These are phyloP conservation scores for Nicator chloris DNA, from an alignment of 2,113 vertebrate genomes.

Conservation along the genomic window DNA sequence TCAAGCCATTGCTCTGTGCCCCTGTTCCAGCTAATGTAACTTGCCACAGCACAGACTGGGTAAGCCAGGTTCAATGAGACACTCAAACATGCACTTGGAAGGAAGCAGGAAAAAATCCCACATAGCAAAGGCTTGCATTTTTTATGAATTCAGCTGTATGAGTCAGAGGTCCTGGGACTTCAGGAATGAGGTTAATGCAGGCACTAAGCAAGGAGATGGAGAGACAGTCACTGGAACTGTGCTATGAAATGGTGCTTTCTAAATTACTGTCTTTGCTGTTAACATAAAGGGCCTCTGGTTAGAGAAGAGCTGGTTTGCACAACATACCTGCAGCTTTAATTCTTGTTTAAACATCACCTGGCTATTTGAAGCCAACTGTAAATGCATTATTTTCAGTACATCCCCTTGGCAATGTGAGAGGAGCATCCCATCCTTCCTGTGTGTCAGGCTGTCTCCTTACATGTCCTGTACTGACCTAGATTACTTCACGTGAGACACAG, in stretches of 20 bases:
- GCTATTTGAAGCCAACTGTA: not conserved
- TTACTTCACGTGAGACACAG: not conserved
- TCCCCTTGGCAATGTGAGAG: not conserved
- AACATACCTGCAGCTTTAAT: not conserved
- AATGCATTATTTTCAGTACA: not conserved
- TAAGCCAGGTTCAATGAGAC: not conserved
- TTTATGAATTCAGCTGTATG: slow-evolving; percentile 33
- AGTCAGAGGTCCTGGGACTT: slow-evolving; percentile 47
- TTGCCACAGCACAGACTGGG: not conserved
- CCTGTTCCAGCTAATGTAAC: not conserved
- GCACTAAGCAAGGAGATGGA: not conserved
- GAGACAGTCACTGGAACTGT: not conserved
- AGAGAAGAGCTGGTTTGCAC: not conserved
- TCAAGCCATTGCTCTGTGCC: not conserved
- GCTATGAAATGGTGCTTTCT: not conserved
- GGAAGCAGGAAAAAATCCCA: not conserved
- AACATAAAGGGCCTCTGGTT: not conserved
- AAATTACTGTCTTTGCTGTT: not conserved
- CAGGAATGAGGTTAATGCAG: slow-evolving; percentile 47
- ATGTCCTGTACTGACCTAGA: not conserved
- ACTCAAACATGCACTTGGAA: not conserved
- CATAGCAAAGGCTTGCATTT: not conserved
- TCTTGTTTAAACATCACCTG: not conserved
- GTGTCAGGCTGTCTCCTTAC: not conserved
- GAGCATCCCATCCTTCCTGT: not conserved